phyloP scores from a whole-genome alignment of 2,113 vertebrate genomes.

The Motacilla tschutschensis region DNA sequence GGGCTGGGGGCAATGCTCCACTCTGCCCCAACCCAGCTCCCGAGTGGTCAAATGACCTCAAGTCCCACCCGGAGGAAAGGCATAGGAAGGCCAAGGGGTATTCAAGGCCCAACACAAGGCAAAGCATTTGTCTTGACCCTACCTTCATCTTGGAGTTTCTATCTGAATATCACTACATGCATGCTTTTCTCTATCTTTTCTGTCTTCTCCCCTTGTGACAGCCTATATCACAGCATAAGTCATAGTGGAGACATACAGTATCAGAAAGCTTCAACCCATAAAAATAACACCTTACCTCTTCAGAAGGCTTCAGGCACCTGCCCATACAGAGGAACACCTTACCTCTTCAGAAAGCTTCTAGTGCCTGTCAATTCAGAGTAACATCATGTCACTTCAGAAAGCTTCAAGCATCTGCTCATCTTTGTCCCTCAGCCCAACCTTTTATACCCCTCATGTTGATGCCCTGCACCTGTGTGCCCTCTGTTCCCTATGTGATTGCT shows the following conservation, averaged over 20 bases:
- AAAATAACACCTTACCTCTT: not conserved
- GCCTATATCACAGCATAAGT: not conserved
- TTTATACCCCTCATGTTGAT: not conserved
- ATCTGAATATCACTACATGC: not conserved
- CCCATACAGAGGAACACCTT: not conserved
- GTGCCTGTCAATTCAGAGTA: not conserved
- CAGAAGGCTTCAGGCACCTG: not conserved
- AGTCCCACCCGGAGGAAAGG: not conserved
- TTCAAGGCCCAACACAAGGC: fast-evolving
- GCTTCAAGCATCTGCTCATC: not conserved
- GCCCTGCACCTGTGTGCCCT: not conserved
- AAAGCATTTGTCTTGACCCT: not conserved
- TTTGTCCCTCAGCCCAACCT: not conserved
- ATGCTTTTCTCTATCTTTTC: not conserved
- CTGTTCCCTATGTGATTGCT: not conserved
- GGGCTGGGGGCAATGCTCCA: not conserved
- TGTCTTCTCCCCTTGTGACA: not conserved
- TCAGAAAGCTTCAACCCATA: not conserved
- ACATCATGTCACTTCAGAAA: not conserved
- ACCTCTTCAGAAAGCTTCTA: not conserved
- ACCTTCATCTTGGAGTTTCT: not conserved
- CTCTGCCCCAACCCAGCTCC: not conserved
- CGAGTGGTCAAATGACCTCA: not conserved
- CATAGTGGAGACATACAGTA: not conserved
- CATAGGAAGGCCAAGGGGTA: not conserved